Evolutionary conservation across 2,797 vertebrate genomes (phyloP).

Genomic region (Chaetophractus vellerosus): DNA sequence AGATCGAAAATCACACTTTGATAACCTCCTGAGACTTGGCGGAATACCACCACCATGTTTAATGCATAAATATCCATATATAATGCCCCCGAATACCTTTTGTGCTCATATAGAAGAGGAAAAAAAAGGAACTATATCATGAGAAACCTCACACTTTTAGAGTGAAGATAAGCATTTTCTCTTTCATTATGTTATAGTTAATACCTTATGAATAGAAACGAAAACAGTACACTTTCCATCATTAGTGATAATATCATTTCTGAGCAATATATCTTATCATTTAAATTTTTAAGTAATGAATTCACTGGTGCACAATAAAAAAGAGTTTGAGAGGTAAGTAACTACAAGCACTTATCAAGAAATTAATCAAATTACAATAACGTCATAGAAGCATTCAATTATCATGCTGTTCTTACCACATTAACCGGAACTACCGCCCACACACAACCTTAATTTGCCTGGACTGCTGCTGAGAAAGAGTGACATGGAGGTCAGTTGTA

Average conservation of each 20-base stretch:
- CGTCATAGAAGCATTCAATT: not conserved
- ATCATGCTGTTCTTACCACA: not conserved
- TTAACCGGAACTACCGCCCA: constrained; percentile 40
- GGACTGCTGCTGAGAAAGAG: constrained; percentile 24
- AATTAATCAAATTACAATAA: constrained; percentile 59
- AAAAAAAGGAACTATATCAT: not conserved
- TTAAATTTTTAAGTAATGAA: constrained; percentile 44
- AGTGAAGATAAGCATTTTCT: constrained; percentile 19
- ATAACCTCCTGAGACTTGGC: not conserved
- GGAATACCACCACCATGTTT: not conserved
- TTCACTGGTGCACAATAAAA: not conserved
- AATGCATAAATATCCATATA: not conserved
- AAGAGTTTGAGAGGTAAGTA: not conserved
- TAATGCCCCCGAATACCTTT: not conserved
- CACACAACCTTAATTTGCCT: not conserved
- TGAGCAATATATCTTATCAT: not conserved
- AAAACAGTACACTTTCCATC: not conserved
- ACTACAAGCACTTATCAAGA: not conserved
- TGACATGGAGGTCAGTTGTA: not conserved
- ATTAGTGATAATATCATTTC: constrained; percentile 17
- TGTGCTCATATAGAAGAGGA: not conserved
- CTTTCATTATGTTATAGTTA: constrained; percentile 33
- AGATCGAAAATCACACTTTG: constrained; percentile 9
- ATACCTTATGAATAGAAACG: not conserved
- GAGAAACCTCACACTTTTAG: constrained; percentile 8